Evolutionary conservation across 2,888 invertebrate species (phyloP).

Genomic region (Coenonympha arcania): DNA sequence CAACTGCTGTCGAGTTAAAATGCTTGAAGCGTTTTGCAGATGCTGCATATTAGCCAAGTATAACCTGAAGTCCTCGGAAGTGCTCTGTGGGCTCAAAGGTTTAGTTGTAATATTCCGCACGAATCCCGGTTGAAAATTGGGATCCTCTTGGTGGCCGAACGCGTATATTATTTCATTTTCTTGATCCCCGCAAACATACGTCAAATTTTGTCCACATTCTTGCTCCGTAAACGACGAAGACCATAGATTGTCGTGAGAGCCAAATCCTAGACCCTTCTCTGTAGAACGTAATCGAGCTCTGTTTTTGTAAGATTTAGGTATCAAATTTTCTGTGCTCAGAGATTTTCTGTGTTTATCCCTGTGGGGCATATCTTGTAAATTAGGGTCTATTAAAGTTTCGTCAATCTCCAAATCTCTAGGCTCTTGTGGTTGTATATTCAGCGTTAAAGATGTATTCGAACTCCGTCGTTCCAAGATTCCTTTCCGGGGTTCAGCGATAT

Average conservation of each 20-base stretch:
- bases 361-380: conserved; percentile 54
- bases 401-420: conserved; percentile 67
- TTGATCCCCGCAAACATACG: conserved; percentile 65
- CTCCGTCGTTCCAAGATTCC: conserved; percentile 83
- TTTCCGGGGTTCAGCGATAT: conserved; percentile 65
- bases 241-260: conserved; percentile 72
- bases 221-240: conserved; percentile 60
- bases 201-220: conserved; percentile 56
- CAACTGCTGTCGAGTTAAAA: conserved; percentile 75
- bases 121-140: conserved; percentile 49
- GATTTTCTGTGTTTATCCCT: conserved; percentile 71
- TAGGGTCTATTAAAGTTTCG: conserved; percentile 51
- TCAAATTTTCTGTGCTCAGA: conserved; percentile 76
- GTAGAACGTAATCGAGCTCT: conserved; percentile 48
- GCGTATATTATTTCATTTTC: conserved; percentile 71
- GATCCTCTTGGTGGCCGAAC: conserved; percentile 60
- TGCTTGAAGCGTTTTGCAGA: conserved; percentile 79
- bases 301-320: conserved; percentile 66
- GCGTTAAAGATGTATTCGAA: conserved; percentile 86
- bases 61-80: conserved; percentile 80
- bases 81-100: conserved; percentile 77
- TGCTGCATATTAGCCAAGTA: conserved; percentile 83
- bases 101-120: conserved; percentile 77
- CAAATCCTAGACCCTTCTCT: conserved; percentile 52
- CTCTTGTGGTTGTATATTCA: conserved; percentile 69